Percentiles rank a stretch among this genome's conserved stretches.
These are phyloP conservation scores for Crotalus adamanteus DNA, from an alignment of 2,797 vertebrate genomes.

Conservation along the genomic window DNA sequence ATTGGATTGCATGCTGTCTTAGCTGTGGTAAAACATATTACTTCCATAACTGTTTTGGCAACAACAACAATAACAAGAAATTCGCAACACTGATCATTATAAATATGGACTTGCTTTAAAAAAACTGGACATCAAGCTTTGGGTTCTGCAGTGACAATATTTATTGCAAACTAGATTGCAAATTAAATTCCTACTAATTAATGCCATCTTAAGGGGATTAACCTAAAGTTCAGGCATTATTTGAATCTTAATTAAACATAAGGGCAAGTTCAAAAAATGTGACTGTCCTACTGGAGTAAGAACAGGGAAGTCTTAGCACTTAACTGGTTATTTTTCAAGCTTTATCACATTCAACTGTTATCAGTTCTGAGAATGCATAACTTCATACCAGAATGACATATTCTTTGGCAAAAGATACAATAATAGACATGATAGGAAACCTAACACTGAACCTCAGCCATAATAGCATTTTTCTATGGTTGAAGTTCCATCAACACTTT, in stretches of 20 bases:
- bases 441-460: not conserved
- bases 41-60: not conserved
- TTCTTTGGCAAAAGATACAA: conserved; percentile 7
- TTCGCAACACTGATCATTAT: not conserved
- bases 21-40: not conserved
- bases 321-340: not conserved
- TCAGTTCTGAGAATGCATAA: not conserved
- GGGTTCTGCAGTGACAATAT: conserved; percentile 27
- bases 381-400: not conserved
- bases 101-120: conserved; percentile 7
- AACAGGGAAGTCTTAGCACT: conserved; percentile 7
- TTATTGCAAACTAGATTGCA: conserved; percentile 44
- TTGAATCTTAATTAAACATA: conserved; percentile 34
- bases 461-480: accelerated
- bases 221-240: conserved; percentile 17
- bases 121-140: not conserved
- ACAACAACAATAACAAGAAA: not conserved
- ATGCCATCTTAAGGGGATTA: conserved; percentile 34
- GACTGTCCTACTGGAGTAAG: not conserved
- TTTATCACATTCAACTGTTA: not conserved
- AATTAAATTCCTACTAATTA: conserved; percentile 41
- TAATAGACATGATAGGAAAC: not conserved
- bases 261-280: conserved; percentile 7
- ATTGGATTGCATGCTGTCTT: not conserved
- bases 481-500: not conserved